Percentiles rank a stretch among this genome's conserved stretches.
phyloP scores from a whole-genome alignment of 2,888 invertebrate genomes.

The Pseudococcus jackbeardsleyi region DNA sequence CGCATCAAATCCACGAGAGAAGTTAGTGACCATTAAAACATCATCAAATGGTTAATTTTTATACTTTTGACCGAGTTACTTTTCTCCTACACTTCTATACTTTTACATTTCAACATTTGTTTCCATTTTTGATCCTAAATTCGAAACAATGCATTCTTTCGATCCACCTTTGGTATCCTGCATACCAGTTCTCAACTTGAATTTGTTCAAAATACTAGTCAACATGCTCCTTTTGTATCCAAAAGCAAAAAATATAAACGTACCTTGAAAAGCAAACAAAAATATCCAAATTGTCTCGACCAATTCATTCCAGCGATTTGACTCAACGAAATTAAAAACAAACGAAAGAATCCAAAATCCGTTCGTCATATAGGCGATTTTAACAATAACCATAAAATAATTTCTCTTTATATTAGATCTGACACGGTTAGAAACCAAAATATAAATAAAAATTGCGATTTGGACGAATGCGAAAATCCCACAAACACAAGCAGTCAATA shows the following conservation, averaged over 20 bases:
- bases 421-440: not conserved
- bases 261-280: not conserved
- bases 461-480: not conserved
- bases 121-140: not conserved
- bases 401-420: not conserved
- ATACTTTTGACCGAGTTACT: too few relatives aligned
- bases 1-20: too few relatives aligned
- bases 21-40: too few relatives aligned
- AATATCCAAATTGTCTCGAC: not conserved
- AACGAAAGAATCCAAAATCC: not conserved
- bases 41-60: too few relatives aligned
- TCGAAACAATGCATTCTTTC: not conserved
- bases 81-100: too few relatives aligned
- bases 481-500: not conserved
- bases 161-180: not conserved
- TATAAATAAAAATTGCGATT: not conserved
- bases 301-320: not conserved
- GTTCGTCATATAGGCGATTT: not conserved
- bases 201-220: not conserved
- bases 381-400: not conserved
- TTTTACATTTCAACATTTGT: too few relatives aligned
- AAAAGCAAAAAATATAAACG: conserved; percentile 4
- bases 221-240: not conserved
- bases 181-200: not conserved
- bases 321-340: not conserved